Evolutionary conservation across 2,888 invertebrate species (phyloP), one percentile per base, ranked within the genome.

Genomic region (Drosophila greeni): DNA sequence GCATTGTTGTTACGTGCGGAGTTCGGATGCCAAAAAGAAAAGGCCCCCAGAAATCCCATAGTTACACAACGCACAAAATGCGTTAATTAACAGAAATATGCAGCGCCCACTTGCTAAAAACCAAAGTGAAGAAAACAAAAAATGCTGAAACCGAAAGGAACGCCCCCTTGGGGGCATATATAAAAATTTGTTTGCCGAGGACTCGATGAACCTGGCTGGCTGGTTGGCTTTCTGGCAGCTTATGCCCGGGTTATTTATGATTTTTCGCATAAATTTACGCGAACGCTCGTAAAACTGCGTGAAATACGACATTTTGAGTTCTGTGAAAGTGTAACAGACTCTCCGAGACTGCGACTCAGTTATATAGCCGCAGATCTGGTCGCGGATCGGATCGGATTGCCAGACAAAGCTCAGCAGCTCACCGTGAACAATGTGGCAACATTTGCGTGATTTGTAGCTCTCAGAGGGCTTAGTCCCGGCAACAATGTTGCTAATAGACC

Each of bases 201-300:
- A 62, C 66, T 51, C 43, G 45, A 42, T 54, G 26, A 37, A 37
- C 54, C 37, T 52, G 61, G 64, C 36, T 52, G 3, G 9, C 29
- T 29, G 29, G 29, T 34, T 52, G 61, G 64, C 36, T 52, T 20
- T 61, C 45, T 52, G 31, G 58, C 61, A 68, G 68, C 81, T 73
- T 75, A 66, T 75, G 75, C 69, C 75, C 52, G 57, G 77, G 75
- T 82, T 66, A 84, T 80, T 80, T 81, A 81, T 66, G 81, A 84
- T 82, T 75, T 80, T 81, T 80, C 82, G 80, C 81, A 84, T 81
- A 84, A 84, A 81, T 84, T 81, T 81, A 81, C 82, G 81, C 81
- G 84, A 77, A 82, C 75, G 80, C 75, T 84, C 81, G 70, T 81
- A 81, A 81, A 81, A 82, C 73, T 75, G 69, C 75, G 81, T 81